phyloP scores from a whole-genome alignment of 2,113 vertebrate species.

The Planiliza haematocheilus region DNA sequence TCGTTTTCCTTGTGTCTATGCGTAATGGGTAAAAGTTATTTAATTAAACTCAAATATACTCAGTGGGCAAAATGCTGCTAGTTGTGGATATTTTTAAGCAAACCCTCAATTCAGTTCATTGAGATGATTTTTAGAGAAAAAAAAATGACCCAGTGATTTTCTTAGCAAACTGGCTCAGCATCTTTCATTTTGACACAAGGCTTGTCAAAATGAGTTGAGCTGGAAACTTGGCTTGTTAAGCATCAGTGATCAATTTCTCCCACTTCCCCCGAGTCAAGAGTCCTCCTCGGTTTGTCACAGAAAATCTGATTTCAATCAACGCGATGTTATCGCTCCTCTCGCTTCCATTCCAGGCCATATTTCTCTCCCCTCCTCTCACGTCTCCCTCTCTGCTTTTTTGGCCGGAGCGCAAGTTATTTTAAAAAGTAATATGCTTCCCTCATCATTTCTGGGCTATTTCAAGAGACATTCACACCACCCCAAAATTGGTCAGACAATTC shows the following conservation, averaged over 20 bases:
- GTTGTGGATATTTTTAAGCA: background rate
- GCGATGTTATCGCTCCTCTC: conserved; percentile 68
- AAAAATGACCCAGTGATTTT: conserved; percentile 5
- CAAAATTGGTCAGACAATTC: conserved; percentile 70
- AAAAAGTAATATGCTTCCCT: conserved; percentile 74
- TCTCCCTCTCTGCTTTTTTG: conserved; percentile 55
- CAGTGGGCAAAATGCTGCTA: background rate
- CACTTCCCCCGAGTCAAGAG: conserved; percentile 42
- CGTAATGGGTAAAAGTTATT: background rate
- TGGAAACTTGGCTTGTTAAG: conserved; percentile 65
- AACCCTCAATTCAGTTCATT: background rate
- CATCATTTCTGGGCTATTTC: conserved; percentile 77
- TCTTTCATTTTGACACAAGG: conserved; percentile 45
- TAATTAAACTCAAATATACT: background rate
- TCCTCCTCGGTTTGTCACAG: conserved; percentile 56
- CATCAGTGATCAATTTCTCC: conserved; percentile 57
- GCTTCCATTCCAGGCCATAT: conserved; percentile 55
- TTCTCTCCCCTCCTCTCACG: conserved; percentile 19
- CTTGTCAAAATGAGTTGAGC: conserved; percentile 43
- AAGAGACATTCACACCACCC: conserved; percentile 71
- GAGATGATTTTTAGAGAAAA: background rate
- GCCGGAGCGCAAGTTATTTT: conserved; percentile 66
- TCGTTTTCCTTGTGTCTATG: no score
- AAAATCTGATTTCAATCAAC: conserved; percentile 78
- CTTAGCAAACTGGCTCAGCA: conserved; percentile 26